phyloP scores from a whole-genome alignment of 1,140 invertebrate genomes.

The Hyposmocoma kahamanoa region DNA sequence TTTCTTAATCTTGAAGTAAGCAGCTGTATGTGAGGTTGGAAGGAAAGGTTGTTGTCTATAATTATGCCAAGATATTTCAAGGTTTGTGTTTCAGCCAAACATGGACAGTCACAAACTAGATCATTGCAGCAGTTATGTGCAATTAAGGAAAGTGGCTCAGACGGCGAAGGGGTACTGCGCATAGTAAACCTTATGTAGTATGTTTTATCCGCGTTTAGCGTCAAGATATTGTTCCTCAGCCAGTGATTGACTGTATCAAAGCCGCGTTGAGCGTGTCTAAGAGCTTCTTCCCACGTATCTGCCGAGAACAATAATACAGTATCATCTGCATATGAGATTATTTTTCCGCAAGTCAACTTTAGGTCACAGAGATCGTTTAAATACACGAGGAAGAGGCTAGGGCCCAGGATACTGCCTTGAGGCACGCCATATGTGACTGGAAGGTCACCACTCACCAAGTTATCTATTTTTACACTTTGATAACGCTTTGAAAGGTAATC shows the following conservation, averaged over 20 bases:
- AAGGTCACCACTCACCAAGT: neutral
- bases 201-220: conserved; percentile 7
- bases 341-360: neutral
- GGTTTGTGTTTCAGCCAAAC: neutral
- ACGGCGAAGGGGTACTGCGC: neutral
- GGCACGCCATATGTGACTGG: neutral
- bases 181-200: conserved; percentile 5
- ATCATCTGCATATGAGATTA: conserved; percentile 6
- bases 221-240: conserved; percentile 1
- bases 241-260: neutral
- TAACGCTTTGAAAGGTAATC: neutral
- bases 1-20: neutral
- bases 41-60: neutral
- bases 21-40: neutral
- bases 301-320: conserved; percentile 4
- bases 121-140: neutral
- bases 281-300: neutral
- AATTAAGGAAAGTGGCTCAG: neutral
- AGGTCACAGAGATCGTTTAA: conserved; percentile 9
- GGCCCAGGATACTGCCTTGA: conserved; percentile 5
- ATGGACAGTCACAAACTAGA: neutral
- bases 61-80: conserved; percentile 4
- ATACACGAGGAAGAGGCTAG: conserved; percentile 4
- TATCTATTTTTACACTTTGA: neutral
- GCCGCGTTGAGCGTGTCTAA: neutral